Base-by-base conservation (phyloP, 2,797 vertebrate genomes). In the Bryconaethiops microstoma region DNA sequence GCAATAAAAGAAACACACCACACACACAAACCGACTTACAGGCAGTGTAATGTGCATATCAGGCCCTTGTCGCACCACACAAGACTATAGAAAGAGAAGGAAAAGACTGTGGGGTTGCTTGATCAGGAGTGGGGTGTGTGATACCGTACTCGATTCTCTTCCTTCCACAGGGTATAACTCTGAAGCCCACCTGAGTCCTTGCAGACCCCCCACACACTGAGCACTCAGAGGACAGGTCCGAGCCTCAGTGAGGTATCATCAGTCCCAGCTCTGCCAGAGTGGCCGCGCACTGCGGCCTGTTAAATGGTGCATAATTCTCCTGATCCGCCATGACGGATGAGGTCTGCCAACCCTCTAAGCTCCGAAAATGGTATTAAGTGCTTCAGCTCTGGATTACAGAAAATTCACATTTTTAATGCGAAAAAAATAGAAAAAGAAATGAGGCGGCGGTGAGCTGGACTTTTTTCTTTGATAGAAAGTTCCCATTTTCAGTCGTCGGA, bases 221-320 rank as follows among this genome's bases (percentile, higher is more conserved):
- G 29, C 16, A 17, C 25, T 17, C 52, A 40, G 21, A 14, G 16
- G 62, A 45, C 7, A 48, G 70, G 62, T 72, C 19, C 16, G 50
- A 35, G 54, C 29, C 57, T 82, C 17, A 9, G 54, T 29, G 10
- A 52, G 59, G 52, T 52, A 72, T 45, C 14, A n/a, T 48, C 25
- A 67, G 50, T 35, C 13, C 48, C 50, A 25, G 63, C 8, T 1
- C 25, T 54, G 72, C 72, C 72, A 62, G 39, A 60, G 29, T n/a
- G 55, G 54, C 54, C 29, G 77, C 73, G 64, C 80, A 78, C 74
- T 85, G 77, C 69, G 67, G 77, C 81, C 82, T 86, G 80, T 86
- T 90, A 88, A 85, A 89, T 88, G 83, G 84, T 87, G 82, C 84
- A 83, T 88, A 86, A 80, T 88, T 86, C 83, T 88, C 55, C 80